Conservation (phyloP, 2,113 vertebrate species). For the Saguinus midas region DNA sequence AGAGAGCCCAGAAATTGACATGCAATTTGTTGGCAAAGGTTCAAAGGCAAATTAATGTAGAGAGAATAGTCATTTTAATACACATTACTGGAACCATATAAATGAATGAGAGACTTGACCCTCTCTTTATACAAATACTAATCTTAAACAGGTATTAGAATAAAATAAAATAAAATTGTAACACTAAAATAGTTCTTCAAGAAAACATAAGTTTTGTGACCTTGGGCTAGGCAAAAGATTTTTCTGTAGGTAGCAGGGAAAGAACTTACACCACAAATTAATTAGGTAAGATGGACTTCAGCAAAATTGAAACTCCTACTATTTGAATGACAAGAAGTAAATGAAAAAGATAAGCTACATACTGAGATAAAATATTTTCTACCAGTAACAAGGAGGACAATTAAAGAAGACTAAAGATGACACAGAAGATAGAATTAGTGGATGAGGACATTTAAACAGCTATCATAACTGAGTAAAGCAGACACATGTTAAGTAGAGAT, state of each 20-base stretch:
- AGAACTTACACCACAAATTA: neutral
- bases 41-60: neutral
- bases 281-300: conserved; percentile 10
- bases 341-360: neutral
- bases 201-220: neutral
- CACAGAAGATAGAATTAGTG: neutral
- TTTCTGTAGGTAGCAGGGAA: neutral
- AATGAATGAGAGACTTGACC: neutral
- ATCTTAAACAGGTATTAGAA: neutral
- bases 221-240: neutral
- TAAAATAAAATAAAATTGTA: neutral
- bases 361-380: conserved; percentile 18
- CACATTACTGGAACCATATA: neutral
- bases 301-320: neutral
- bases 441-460: neutral
- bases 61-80: conserved; percentile 30
- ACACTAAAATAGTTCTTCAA: conserved; percentile 8
- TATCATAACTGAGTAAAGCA: conserved; percentile 14
- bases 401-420: conserved; percentile 28
- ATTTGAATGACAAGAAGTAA: neutral
- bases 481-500: conserved; percentile 1
- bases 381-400: neutral
- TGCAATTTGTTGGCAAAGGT: neutral
- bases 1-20: neutral
- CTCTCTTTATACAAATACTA: neutral